These are phyloP conservation scores for Campylomormyrus numenius DNA, from an alignment of 2,113 vertebrate genomes.

Conservation along the genomic window DNA sequence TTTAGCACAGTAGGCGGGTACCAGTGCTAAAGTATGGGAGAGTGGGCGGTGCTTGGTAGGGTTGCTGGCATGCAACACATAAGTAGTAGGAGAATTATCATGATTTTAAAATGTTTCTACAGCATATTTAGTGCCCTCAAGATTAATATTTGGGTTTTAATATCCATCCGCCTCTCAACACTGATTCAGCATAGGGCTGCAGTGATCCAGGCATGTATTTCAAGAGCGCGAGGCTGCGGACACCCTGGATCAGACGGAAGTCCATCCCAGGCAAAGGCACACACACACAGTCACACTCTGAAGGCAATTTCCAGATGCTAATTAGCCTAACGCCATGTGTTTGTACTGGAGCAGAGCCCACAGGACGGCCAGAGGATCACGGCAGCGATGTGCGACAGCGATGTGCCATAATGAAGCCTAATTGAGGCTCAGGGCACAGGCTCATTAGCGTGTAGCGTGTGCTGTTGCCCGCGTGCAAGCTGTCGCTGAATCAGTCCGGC, in stretches of 20 bases:
- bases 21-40: not conserved
- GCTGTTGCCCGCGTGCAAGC: constrained; percentile 49
- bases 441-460: constrained; percentile 63
- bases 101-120: not conserved
- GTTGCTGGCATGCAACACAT: not conserved
- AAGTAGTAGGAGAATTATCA: not conserved
- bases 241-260: not conserved
- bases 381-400: not conserved
- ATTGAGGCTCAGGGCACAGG: constrained; percentile 50
- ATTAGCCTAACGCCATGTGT: not conserved
- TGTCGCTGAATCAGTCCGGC: constrained; percentile 42
- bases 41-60: not conserved
- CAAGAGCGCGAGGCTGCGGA: not conserved
- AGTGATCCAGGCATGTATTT: not conserved
- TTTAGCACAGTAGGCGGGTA: not conserved
- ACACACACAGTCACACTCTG: not conserved
- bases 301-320: not conserved
- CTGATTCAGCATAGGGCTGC: not conserved
- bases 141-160: not conserved
- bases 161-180: not conserved
- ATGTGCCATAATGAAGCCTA: constrained; percentile 35
- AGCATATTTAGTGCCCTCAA: not conserved
- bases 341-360: not conserved
- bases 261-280: not conserved
- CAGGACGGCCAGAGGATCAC: not conserved